phyloP scores from a whole-genome alignment of 1,140 invertebrate species.

The Euwallacea similis region DNA sequence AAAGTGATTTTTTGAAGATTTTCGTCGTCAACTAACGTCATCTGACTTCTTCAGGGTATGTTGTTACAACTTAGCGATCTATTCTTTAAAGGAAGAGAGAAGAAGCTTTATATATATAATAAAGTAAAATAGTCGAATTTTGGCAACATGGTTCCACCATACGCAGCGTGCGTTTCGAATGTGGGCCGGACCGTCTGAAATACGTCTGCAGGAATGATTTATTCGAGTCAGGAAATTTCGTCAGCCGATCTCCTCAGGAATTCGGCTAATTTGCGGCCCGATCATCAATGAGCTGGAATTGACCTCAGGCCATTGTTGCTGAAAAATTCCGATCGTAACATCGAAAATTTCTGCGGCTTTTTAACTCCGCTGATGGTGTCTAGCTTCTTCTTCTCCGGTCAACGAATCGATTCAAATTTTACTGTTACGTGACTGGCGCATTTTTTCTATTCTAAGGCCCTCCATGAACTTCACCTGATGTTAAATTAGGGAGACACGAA shows the following conservation, averaged over 20 bases:
- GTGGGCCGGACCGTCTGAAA: constrained; percentile 37
- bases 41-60: too few relatives aligned
- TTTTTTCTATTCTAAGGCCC: not conserved
- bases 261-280: constrained; percentile 28
- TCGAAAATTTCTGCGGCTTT: constrained; percentile 19
- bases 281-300: constrained; percentile 28
- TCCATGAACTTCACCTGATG: constrained; percentile 5
- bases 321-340: constrained; percentile 32
- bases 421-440: not conserved
- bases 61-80: too few relatives aligned
- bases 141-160: constrained; percentile 7
- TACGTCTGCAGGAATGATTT: constrained; percentile 35
- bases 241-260: constrained; percentile 32
- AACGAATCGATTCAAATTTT: constrained; percentile 16
- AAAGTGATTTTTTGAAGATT: too few relatives aligned
- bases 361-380: constrained; percentile 10
- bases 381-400: constrained; percentile 3
- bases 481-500: constrained; percentile 5
- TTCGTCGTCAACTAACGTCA: too few relatives aligned
- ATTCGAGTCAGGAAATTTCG: constrained; percentile 35
- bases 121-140: not conserved
- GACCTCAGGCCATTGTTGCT: constrained; percentile 15
- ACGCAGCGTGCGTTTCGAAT: constrained; percentile 29
- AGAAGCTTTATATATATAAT: too few relatives aligned
- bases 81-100: too few relatives aligned